A percentile compares a stretch with the other conserved stretches of the same genome.
These are phyloP conservation scores for Dicaeum eximium DNA, from an alignment of 2,113 vertebrate genomes.

Conservation along the genomic window DNA sequence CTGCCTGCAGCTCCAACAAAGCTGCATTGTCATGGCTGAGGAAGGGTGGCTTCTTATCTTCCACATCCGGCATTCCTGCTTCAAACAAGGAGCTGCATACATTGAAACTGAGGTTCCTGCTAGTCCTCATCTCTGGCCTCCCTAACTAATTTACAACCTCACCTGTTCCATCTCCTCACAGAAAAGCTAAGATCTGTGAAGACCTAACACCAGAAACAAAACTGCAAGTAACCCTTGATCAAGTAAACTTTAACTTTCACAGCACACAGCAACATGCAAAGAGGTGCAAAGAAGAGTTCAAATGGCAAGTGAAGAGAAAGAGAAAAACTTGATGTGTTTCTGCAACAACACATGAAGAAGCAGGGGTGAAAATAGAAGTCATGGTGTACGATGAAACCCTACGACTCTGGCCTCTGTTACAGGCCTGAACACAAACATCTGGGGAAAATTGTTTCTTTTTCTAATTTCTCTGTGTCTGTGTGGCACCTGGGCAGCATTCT, in stretches of 20 bases:
- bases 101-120: neutral
- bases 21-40: neutral
- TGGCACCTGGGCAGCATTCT: too few relatives aligned
- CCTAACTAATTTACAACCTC: neutral
- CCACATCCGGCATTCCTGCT: neutral
- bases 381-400: neutral
- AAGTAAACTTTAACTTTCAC: neutral
- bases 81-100: neutral
- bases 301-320: neutral
- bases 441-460: neutral
- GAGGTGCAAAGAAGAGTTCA: neutral
- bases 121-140: neutral
- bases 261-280: neutral
- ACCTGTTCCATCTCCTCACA: neutral
- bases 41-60: neutral
- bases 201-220: neutral
- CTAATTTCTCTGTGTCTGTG: neutral
- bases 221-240: neutral
- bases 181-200: neutral
- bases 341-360: neutral
- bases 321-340: neutral
- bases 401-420: neutral
- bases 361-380: neutral
- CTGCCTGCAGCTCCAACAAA: neutral
- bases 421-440: neutral